A percentile compares a stretch with the other conserved stretches of the same genome.
These are phyloP conservation scores for Onychostoma macrolepis DNA, from an alignment of 2,113 vertebrate genomes.

Conservation along the genomic window DNA sequence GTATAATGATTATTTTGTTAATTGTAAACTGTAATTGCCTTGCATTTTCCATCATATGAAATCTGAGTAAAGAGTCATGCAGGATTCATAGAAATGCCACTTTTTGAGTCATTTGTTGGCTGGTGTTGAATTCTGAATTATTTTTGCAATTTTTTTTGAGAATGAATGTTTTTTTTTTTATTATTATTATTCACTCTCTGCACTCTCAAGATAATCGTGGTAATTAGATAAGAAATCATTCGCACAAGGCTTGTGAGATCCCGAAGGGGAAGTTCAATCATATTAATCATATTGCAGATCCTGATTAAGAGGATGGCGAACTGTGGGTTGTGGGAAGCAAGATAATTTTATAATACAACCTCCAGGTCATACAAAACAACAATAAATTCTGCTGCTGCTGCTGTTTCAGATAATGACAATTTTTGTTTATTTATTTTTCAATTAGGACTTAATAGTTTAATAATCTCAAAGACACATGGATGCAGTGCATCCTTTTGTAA, in stretches of 20 bases:
- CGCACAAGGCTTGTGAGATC: slow-evolving; percentile 45
- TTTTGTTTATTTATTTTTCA: not conserved
- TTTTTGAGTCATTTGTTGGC: not conserved
- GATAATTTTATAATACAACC: slow-evolving; percentile 36
- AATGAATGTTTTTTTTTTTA: not conserved
- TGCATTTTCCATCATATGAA: not conserved
- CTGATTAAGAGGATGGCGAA: slow-evolving; percentile 60
- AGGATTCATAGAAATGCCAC: not conserved
- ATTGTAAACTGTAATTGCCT: slow-evolving; percentile 1
- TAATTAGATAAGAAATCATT: slow-evolving; percentile 61
- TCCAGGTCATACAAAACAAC: slow-evolving; percentile 20
- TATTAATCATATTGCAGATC: slow-evolving; percentile 60
- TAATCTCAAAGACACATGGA: not conserved
- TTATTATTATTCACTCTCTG: slow-evolving; percentile 19
- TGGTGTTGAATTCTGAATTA: not conserved
- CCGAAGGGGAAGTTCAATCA: slow-evolving; percentile 45
- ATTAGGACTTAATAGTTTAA: not conserved
- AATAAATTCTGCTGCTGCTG: not conserved
- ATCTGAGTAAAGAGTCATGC: no score
- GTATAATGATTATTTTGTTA: slow-evolving; percentile 20
- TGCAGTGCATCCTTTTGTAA: not conserved
- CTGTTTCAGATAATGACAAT: not conserved
- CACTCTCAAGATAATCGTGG: slow-evolving; percentile 53
- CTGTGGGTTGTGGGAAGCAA: slow-evolving; percentile 48
- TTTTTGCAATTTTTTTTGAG: slow-evolving; percentile 27